Base-by-base conservation (phyloP, 2,113 vertebrate genomes). In the Oncorhynchus keta region DNA sequence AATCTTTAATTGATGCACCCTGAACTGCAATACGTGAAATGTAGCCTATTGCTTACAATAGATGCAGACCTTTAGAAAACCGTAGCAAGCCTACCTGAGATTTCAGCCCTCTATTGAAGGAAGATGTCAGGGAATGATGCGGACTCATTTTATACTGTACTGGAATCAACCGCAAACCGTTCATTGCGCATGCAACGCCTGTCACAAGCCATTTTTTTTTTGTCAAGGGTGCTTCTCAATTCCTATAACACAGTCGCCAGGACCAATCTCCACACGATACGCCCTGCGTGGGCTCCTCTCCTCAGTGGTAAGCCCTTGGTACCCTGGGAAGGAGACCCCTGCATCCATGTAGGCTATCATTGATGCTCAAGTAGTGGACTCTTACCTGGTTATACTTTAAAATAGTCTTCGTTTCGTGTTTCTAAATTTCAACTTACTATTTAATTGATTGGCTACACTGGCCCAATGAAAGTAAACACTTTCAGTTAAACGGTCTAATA, bases 321-420 rank as follows among this genome's bases (percentile, higher is more conserved):
- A 74, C 83, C 82, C 84, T 82, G 89, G 90, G 81, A 89, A 90
- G 90, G 92, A 92, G 92, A 92, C 91, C 92, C 92, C 92, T 90
- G 86, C 84, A 91, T 90, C 72, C 69, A 79, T 79, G 76, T 86
- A 85, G 83, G 86, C 89, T 82, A 86, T 78, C 77, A 76, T 68
- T 71, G 79, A 84, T 81, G 83, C 84, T 78, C 26, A 88, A 88
- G 51, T 55, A 88, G 51, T 55, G 51, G 51, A 4, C 14, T 55
- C 16, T 55, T 55, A 55, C 14, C 51, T 55, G 51, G 16, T 55
- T 55, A 18, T 55, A 55, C 51, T 55, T 55, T 55, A 18, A 5
- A 18, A 12, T 45, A 4, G 49, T 55, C 13, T 55, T 55, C 14
- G 16, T 55, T 55, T 55, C 14, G 16, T 55, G 49, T 13, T 55